phyloP scores from a whole-genome alignment of 1,140 invertebrate genomes.

The Aphaenogaster rudis region DNA sequence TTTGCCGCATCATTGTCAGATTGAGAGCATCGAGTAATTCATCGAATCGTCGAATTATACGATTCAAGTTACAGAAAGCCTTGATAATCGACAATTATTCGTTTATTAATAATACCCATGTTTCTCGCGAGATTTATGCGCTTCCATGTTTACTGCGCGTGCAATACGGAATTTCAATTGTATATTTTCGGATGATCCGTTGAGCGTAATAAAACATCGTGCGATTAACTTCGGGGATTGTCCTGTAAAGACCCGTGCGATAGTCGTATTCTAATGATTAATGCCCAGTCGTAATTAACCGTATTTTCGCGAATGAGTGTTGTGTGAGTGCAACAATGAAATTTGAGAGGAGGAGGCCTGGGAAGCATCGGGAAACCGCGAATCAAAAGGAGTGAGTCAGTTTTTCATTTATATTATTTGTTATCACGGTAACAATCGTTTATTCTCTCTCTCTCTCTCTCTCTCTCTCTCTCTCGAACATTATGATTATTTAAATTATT shows the following conservation, averaged over 20 bases:
- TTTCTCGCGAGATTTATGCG: constrained; percentile 30
- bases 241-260: background rate
- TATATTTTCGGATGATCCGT: constrained; percentile 23
- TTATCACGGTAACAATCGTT: background rate
- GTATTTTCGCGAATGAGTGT: background rate
- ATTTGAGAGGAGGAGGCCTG: background rate
- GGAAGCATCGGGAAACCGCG: background rate
- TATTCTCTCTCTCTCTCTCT: too few species aligned
- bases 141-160: background rate
- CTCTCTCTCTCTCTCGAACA: too few species aligned
- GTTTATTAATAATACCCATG: constrained; percentile 19
- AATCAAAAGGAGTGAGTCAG: background rate
- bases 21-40: constrained; percentile 13
- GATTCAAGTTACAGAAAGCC: constrained; percentile 25
- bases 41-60: constrained; percentile 2
- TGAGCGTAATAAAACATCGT: background rate
- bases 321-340: background rate
- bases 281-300: constrained; percentile 18
- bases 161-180: constrained; percentile 22
- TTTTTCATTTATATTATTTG: background rate
- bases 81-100: constrained; percentile 15
- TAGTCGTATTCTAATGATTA: constrained; percentile 6
- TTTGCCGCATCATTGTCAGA: constrained; percentile 29
- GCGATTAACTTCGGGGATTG: constrained; percentile 15
- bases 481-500: too few species aligned